A percentile compares a stretch with the other conserved stretches of the same genome.
Evolutionary conservation across 2,888 invertebrate species (phyloP).

Genomic region (Hartigia nigra): DNA sequence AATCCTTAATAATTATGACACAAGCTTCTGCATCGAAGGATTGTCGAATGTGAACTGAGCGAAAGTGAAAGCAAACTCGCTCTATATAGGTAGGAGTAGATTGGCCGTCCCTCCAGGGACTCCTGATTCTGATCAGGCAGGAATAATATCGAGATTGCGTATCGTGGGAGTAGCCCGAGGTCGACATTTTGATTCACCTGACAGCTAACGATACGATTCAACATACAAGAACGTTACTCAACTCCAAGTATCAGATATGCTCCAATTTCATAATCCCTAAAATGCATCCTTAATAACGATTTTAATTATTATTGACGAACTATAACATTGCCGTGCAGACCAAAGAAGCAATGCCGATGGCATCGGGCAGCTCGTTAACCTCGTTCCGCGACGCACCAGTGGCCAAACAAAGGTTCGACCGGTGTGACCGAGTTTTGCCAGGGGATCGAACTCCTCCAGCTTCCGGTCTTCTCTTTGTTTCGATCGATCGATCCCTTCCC

Average conservation of each 20-base stretch:
- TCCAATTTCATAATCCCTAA: neutral
- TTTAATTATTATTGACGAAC: neutral
- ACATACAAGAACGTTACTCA: neutral
- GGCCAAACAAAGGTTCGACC: slow-evolving; percentile 23
- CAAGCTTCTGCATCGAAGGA: neutral
- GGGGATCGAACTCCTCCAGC: slow-evolving; percentile 37
- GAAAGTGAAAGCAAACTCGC: slow-evolving; percentile 49
- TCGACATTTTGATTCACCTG: slow-evolving; percentile 14
- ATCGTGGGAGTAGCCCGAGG: slow-evolving; percentile 31
- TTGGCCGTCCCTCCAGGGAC: slow-evolving; percentile 17
- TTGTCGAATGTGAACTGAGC: neutral
- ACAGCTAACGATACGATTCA: too few relatives aligned
- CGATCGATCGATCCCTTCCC: slow-evolving; percentile 23
- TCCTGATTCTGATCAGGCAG: neutral
- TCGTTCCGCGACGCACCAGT: slow-evolving; percentile 4
- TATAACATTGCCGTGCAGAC: neutral
- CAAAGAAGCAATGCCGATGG: neutral
- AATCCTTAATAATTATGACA: neutral
- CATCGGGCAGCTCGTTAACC: slow-evolving; percentile 15
- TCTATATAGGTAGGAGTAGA: slow-evolving; percentile 45
- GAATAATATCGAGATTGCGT: neutral
- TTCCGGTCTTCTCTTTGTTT: slow-evolving; percentile 34
- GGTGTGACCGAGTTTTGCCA: slow-evolving; percentile 39
- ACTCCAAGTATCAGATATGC: slow-evolving; percentile 7
- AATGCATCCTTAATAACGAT: neutral